Conservation (phyloP, 2,113 vertebrate species). For the Protobothrops flavoviridis region DNA sequence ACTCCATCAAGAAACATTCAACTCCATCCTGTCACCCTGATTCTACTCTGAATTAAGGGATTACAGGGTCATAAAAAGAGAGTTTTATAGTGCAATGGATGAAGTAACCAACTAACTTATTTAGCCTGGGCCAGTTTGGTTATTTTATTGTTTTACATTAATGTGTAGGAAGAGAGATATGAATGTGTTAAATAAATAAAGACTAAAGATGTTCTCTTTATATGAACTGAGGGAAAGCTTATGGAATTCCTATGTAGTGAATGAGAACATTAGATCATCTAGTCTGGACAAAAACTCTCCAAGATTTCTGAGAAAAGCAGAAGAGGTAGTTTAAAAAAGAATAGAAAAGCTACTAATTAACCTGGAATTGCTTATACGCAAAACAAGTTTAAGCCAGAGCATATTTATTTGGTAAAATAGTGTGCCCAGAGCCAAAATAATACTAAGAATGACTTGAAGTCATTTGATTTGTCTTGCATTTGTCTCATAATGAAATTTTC, state of each 20-base stretch:
- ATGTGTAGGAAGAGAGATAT: neutral
- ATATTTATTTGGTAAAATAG: neutral
- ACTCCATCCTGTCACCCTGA: no score
- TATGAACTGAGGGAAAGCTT: neutral
- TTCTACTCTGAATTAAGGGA: no score
- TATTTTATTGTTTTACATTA: neutral
- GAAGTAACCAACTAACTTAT: neutral
- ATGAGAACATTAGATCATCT: neutral
- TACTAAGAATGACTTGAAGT: neutral
- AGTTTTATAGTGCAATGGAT: no score
- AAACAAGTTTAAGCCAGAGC: neutral
- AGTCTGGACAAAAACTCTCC: neutral
- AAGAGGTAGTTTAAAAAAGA: no score
- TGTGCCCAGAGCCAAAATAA: neutral
- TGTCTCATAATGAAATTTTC: neutral
- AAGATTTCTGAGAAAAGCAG: neutral
- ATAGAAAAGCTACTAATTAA: neutral
- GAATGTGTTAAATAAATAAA: neutral
- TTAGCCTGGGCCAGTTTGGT: neutral
- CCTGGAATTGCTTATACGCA: neutral
- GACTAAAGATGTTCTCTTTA: neutral
- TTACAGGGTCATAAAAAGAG: no score
- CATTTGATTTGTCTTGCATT: neutral
- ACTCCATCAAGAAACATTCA: no score
- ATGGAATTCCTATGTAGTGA: neutral